Evolutionary conservation across 2,113 vertebrate species (phyloP).

Genomic region (Progne subis): DNA sequence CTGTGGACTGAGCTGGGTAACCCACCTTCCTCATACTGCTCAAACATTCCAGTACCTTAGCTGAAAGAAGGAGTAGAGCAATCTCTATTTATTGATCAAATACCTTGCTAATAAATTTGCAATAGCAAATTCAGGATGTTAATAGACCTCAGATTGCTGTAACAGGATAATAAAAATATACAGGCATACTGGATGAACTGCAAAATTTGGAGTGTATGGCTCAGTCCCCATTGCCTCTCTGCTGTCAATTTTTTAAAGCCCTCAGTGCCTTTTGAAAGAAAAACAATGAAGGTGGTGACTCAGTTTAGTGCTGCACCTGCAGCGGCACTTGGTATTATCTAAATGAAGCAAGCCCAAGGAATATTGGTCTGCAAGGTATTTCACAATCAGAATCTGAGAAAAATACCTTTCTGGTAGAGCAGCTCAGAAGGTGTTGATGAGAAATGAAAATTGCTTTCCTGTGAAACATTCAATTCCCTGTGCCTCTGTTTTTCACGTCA

Average conservation of each 20-base stretch:
- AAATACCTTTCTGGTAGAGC: not conserved
- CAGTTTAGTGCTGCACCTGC: slow-evolving; percentile 13
- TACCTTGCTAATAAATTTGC: not conserved
- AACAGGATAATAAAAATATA: not conserved
- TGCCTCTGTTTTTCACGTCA: not conserved
- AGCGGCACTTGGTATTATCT: not conserved
- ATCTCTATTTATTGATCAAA: not conserved
- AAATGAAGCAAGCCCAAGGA: slow-evolving; percentile 10
- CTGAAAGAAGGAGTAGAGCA: not conserved
- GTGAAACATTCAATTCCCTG: not conserved
- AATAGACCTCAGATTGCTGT: not conserved
- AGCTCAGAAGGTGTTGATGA: not conserved
- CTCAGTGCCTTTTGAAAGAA: not conserved
- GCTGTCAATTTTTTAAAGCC: not conserved
- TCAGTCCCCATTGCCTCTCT: not conserved
- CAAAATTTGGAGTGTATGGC: not conserved
- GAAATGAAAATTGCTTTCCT: slow-evolving; percentile 1
- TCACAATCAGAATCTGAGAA: slow-evolving; percentile 8
- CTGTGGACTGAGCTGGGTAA: not conserved
- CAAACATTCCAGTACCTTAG: not conserved
- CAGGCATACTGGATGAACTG: not conserved
- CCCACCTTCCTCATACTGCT: not conserved
- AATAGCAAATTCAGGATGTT: not conserved
- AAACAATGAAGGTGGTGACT: not conserved
- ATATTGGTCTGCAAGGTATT: slow-evolving; percentile 1